Base-by-base conservation (phyloP, 2,888 invertebrate genomes). In the Halocaridina rubra region DNA sequence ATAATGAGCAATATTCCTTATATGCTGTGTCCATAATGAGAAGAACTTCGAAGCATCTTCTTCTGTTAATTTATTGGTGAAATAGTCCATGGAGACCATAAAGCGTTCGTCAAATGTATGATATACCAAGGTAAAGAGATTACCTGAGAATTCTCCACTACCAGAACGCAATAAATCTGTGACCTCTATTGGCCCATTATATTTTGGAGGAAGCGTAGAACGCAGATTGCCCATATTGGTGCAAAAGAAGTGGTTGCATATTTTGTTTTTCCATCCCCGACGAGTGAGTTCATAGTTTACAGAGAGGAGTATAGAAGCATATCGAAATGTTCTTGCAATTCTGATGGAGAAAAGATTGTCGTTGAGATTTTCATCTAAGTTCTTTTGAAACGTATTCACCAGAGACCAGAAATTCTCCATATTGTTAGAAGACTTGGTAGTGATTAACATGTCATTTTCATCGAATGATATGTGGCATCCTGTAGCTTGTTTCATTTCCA, bases 161-260 rank as follows among this genome's bases (percentile, higher is more conserved):
- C 75, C 84, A 8, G 80, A 81, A 13, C 87, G 72, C 19, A 84
- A 27, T 2, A 87, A 24, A 69, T 78, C 46, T n/a, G 78, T 81
- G 74, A 85, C 67, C 27, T 75, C 53, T 2, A 87, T 72, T 13
- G 78, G 77, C 1, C 84, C 87, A 1, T 57, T n/a, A 24, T 82
- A 71, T 19, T 53, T 39, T 1, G 10, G 39, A 1, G 80, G 80
- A 5, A 87, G 78, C 3, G 81, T 22, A 27, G 76, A 46, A 3
- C 39, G 80, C 10, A 87, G 74, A 57, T 87, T 61, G n/a, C 87
- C 87, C 87, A 87, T 87, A 72, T 87, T 87, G n/a, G 87, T 85
- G 72, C 78, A 85, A 59, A 85, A 29, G 24, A 84, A 64, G 81
- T 87, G 87, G 46, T 69, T 67, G 80, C 85, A 81, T 19, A 71